Percentiles rank a stretch among this genome's conserved stretches.
Conservation (phyloP, 2,113 vertebrate genomes). For the Salvator merianae region DNA sequence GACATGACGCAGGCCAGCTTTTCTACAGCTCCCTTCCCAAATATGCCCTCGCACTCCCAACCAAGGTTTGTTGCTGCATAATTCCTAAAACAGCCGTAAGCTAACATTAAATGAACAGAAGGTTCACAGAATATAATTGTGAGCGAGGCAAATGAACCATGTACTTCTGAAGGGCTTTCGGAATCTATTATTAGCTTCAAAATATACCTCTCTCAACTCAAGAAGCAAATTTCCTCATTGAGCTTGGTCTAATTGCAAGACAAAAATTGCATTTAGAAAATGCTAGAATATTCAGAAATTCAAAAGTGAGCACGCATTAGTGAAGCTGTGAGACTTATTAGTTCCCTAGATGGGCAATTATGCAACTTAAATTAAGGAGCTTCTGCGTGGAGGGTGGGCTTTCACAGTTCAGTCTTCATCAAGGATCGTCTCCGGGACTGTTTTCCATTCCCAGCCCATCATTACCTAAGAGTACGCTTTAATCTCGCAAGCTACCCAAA, state of each 20-base stretch:
- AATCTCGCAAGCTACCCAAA: too few species aligned
- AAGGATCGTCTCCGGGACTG: too few species aligned
- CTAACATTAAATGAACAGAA: not conserved
- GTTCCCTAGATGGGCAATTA: not conserved
- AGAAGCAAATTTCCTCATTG: not conserved
- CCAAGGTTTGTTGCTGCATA: not conserved
- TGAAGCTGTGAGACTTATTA: too few species aligned
- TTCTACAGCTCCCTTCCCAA: not conserved
- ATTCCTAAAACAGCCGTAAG: slow-evolving; percentile 6
- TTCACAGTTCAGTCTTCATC: not conserved
- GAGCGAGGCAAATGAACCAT: slow-evolving; percentile 9
- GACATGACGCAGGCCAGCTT: too few species aligned
- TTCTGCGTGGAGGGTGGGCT: too few species aligned
- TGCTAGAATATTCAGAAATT: not conserved
- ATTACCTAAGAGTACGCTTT: too few species aligned
- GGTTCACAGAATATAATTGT: not conserved
- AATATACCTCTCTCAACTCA: not conserved
- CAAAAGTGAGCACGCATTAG: not conserved
- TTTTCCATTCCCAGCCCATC: not conserved
- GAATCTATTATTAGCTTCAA: slow-evolving; percentile 14
- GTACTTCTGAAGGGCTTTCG: slow-evolving; percentile 3
- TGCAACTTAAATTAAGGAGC: not conserved
- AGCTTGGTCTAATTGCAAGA: not conserved
- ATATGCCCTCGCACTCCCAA: not conserved
- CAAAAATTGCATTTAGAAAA: not conserved